Percentiles rank a stretch among this genome's conserved stretches.
Conservation (phyloP, 2,888 invertebrate species). For the Homarus gammarus region DNA sequence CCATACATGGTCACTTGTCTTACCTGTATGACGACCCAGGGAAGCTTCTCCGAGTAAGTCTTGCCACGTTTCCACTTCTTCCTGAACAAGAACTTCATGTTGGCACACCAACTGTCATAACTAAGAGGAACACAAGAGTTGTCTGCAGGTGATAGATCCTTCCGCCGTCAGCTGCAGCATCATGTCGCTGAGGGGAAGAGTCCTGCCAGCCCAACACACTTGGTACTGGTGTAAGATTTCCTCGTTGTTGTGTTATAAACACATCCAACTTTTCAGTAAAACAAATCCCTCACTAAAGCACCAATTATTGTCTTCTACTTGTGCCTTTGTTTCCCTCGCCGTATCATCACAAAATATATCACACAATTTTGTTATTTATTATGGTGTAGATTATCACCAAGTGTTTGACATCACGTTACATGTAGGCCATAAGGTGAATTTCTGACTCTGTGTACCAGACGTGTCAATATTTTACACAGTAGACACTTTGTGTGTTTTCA, state of each 20-base stretch:
- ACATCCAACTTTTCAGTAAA: neutral
- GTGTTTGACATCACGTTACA: no score
- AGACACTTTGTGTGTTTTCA: no score
- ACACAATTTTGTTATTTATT: no score
- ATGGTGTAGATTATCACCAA: no score
- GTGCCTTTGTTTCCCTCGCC: no score
- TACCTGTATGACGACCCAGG: constrained; percentile 51
- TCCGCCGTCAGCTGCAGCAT: neutral
- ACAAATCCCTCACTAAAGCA: no score
- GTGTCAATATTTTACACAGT: no score
- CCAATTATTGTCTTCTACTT: no score
- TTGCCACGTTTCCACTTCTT: constrained; percentile 42
- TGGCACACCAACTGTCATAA: neutral
- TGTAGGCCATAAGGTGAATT: no score
- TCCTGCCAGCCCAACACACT: neutral
- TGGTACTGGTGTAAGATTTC: neutral
- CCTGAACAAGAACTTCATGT: constrained; percentile 50
- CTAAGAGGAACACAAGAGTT: neutral
- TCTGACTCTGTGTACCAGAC: no score
- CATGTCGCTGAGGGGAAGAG: neutral
- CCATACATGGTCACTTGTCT: neutral
- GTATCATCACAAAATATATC: no score
- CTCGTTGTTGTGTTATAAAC: neutral
- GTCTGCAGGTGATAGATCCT: neutral
- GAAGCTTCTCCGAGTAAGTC: constrained; percentile 20